Percentiles rank a stretch among this genome's conserved stretches.
phyloP scores from a whole-genome alignment of 2,113 vertebrate species.

The Callocephalon fimbriatum region DNA sequence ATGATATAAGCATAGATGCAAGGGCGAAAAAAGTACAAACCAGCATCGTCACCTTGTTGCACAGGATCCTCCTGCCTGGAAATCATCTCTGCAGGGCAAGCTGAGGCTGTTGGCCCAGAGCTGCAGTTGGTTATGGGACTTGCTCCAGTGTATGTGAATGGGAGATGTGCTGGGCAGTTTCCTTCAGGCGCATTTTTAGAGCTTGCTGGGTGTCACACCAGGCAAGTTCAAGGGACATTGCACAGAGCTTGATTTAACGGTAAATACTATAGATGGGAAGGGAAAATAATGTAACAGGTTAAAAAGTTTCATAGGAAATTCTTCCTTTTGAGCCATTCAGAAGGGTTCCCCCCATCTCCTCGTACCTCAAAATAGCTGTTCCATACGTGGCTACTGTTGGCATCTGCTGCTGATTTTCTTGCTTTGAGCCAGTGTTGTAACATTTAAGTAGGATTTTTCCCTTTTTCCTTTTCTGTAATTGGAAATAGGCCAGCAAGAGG shows the following conservation, averaged over 20 bases:
- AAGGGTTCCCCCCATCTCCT: background rate
- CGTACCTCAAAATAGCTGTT: background rate
- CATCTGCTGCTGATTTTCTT: background rate
- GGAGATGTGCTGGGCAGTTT: background rate
- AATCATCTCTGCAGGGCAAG: background rate
- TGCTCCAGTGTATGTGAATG: accelerated
- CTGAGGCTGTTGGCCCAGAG: background rate
- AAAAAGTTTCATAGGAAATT: background rate
- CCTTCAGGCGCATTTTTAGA: background rate
- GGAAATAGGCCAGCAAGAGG: background rate
- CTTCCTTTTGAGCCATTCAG: background rate
- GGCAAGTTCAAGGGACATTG: accelerated
- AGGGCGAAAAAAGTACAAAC: background rate
- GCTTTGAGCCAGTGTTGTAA: background rate
- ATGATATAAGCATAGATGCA: background rate
- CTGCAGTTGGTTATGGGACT: background rate
- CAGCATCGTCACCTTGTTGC: background rate
- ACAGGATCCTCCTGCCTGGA: background rate
- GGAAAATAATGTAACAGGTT: background rate
- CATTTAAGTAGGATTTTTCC: background rate
- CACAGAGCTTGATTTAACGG: background rate
- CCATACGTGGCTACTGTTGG: background rate
- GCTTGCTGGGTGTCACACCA: background rate
- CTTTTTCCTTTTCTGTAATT: background rate
- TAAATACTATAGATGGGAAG: background rate